These are phyloP conservation scores for Monodelphis domestica DNA, from an alignment of 2,797 vertebrate genomes.

Conservation along the genomic window DNA sequence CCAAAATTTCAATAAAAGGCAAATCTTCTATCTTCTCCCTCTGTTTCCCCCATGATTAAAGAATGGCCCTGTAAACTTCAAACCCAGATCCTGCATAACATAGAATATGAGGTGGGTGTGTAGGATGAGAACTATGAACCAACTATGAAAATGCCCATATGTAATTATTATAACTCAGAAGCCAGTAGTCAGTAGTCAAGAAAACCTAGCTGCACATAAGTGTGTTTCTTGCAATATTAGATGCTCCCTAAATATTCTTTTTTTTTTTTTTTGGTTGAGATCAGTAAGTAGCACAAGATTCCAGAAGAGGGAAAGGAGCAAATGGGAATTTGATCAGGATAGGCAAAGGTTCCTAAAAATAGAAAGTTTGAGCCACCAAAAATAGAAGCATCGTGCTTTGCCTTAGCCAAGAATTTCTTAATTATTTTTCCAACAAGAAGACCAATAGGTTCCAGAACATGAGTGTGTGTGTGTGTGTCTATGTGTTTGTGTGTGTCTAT, in stretches of 20 bases:
- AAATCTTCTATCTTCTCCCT: neutral
- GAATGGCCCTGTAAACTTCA: neutral
- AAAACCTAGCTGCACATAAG: neutral
- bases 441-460: neutral
- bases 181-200: neutral
- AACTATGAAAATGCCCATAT: neutral
- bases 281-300: neutral
- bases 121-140: neutral
- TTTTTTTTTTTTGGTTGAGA: neutral
- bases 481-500: no score
- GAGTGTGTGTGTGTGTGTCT: no score
- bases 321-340: neutral
- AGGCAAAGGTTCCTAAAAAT: neutral
- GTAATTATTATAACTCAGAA: neutral
- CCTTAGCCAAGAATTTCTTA: neutral
- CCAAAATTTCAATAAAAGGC: neutral
- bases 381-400: neutral
- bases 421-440: neutral
- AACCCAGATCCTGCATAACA: neutral
- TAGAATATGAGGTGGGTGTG: neutral
- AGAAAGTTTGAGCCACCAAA: neutral
- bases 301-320: neutral
- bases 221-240: neutral
- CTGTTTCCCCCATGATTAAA: neutral
- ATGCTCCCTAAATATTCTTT: neutral